Evolutionary conservation across 2,113 vertebrate genomes (phyloP).

Genomic region (Cyanistes caeruleus): DNA sequence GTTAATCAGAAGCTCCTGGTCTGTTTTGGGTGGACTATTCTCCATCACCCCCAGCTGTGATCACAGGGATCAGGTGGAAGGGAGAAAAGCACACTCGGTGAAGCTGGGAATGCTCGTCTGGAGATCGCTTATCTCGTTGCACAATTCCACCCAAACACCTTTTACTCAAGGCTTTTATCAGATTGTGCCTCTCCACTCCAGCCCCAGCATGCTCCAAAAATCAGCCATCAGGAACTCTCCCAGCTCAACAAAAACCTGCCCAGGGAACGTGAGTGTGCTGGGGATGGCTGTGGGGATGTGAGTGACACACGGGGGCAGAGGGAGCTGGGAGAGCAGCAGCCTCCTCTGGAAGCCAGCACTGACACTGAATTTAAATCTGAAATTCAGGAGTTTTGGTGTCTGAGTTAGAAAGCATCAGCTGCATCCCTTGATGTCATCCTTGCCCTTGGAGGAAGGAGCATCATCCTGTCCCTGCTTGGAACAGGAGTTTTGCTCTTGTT

Average conservation of each 20-base stretch:
- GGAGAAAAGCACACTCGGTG: neutral
- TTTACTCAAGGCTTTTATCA: slow-evolving; percentile 29
- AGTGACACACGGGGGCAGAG: no score
- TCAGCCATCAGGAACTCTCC: neutral
- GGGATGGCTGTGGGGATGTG: no score
- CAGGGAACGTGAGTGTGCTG: neutral
- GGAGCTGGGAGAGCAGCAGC: no score
- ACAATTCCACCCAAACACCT: neutral
- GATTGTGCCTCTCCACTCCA: neutral
- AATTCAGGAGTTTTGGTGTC: neutral
- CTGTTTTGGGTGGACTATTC: neutral
- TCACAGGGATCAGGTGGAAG: neutral
- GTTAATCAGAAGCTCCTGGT: neutral
- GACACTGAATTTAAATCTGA: no score
- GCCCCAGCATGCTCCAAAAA: neutral
- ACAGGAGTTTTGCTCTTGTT: neutral
- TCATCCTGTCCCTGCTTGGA: neutral
- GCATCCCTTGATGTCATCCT: neutral
- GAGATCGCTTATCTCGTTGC: slow-evolving; percentile 21
- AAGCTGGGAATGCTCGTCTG: neutral
- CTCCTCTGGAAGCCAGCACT: no score
- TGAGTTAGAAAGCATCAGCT: neutral
- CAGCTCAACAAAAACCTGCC: neutral
- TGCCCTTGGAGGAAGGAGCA: neutral
- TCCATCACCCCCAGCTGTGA: neutral